phyloP scores from a whole-genome alignment of 2,113 vertebrate species.

The Hydrochoerus hydrochaeris region DNA sequence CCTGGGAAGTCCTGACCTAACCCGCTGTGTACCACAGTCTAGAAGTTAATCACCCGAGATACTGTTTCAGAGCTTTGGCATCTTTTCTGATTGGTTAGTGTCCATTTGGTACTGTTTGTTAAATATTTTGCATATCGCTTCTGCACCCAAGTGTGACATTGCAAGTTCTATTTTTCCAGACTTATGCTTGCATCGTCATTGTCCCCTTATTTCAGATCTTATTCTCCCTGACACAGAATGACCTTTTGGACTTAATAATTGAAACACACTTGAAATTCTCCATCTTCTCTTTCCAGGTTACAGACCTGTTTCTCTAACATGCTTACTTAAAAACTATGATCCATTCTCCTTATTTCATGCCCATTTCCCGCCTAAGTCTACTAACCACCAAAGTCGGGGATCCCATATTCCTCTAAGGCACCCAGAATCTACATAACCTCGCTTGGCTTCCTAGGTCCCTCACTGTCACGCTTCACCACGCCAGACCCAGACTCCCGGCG shows the following conservation, averaged over 20 bases:
- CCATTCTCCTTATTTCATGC: not conserved
- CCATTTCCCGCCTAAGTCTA: not conserved
- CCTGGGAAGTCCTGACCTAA: not conserved
- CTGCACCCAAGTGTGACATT: not conserved
- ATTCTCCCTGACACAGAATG: not conserved
- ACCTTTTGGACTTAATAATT: constrained; percentile 13
- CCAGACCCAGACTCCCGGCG: not conserved
- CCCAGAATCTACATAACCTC: not conserved
- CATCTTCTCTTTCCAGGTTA: not conserved
- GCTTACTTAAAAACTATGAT: not conserved
- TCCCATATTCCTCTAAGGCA: not conserved
- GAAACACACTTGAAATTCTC: not conserved
- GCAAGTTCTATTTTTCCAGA: not conserved
- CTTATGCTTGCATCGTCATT: not conserved
- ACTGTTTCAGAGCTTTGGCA: not conserved
- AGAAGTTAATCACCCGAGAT: not conserved
- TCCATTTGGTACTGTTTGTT: not conserved
- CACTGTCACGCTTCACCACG: not conserved
- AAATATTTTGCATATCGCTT: not conserved
- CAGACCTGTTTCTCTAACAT: not conserved
- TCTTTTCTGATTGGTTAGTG: not conserved
- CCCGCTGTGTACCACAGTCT: not conserved
- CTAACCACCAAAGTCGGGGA: not conserved
- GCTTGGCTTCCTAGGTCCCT: not conserved
- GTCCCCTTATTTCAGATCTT: not conserved